These are phyloP conservation scores for Denticeps clupeoides DNA, from an alignment of 2,797 vertebrate genomes.

Conservation along the genomic window DNA sequence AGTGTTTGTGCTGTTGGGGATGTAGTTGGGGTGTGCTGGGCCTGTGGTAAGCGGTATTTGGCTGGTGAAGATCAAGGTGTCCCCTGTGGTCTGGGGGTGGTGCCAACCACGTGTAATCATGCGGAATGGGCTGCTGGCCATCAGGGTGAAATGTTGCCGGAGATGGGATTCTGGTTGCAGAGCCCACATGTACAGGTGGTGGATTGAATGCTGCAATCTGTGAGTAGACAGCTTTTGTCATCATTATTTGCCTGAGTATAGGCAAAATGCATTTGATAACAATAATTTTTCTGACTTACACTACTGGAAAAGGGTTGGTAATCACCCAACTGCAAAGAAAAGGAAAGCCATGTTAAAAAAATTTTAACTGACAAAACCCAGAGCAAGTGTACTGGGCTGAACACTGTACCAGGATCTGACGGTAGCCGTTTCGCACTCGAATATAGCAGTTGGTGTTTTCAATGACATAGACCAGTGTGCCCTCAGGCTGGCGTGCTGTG, in stretches of 20 bases:
- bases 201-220: too few relatives aligned
- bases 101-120: too few relatives aligned
- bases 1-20: slow-evolving; percentile 42
- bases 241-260: too few relatives aligned
- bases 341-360: slow-evolving; percentile 1
- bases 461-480: slow-evolving; percentile 65
- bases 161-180: slow-evolving; percentile 13
- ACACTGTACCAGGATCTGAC: slow-evolving; percentile 66
- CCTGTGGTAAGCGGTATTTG: slow-evolving; percentile 35
- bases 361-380: neutral
- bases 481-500: slow-evolving; percentile 60
- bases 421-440: slow-evolving; percentile 68
- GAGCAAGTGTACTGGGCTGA: neutral
- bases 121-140: slow-evolving; percentile 18
- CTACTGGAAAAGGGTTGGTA: too few relatives aligned
- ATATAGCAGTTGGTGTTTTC: slow-evolving; percentile 77
- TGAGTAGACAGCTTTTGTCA: too few relatives aligned
- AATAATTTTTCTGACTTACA: too few relatives aligned
- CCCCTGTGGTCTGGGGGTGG: neutral
- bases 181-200: too few relatives aligned
- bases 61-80: slow-evolving; percentile 27
- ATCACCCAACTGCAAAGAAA: too few relatives aligned
- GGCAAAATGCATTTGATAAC: too few relatives aligned
- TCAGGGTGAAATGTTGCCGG: slow-evolving; percentile 7
- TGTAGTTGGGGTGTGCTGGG: slow-evolving; percentile 27